Conservation (phyloP, 2,113 vertebrate genomes). For the Sula dactylatra region DNA sequence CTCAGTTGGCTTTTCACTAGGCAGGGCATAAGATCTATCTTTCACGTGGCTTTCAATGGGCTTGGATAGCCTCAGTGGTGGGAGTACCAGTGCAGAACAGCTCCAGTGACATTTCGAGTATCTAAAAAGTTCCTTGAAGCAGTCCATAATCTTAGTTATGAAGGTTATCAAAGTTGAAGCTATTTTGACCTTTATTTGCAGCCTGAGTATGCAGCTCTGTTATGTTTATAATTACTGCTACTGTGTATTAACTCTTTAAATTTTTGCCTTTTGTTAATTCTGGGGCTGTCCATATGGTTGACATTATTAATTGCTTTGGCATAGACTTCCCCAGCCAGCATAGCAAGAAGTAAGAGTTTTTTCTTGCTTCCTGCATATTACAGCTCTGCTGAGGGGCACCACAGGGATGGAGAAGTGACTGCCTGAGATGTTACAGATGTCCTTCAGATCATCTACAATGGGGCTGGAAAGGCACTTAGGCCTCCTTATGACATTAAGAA, state of each 20-base stretch:
- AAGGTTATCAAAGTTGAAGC: not conserved
- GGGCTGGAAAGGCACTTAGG: not conserved
- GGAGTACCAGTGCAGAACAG: not conserved
- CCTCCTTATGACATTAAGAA: not conserved
- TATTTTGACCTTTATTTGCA: not conserved
- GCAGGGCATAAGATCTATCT: not conserved
- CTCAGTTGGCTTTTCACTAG: not conserved
- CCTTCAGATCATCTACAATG: not conserved
- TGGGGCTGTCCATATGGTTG: not conserved
- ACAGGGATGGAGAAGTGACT: not conserved
- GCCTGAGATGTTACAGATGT: not conserved
- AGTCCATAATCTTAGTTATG: fast-evolving
- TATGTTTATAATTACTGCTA: not conserved
- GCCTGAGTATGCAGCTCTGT: not conserved
- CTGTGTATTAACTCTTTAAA: not conserved
- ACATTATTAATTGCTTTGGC: not conserved
- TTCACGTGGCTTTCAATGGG: not conserved
- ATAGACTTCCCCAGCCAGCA: not conserved
- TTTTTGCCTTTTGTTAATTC: not conserved
- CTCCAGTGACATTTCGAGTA: not conserved
- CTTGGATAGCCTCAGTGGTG: not conserved
- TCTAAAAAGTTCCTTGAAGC: not conserved
- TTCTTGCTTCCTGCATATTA: not conserved
- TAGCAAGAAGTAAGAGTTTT: not conserved
- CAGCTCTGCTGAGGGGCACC: not conserved